These are phyloP conservation scores for Temnothorax curvispinosus DNA, from an alignment of 1,140 invertebrate genomes.

Conservation along the genomic window DNA sequence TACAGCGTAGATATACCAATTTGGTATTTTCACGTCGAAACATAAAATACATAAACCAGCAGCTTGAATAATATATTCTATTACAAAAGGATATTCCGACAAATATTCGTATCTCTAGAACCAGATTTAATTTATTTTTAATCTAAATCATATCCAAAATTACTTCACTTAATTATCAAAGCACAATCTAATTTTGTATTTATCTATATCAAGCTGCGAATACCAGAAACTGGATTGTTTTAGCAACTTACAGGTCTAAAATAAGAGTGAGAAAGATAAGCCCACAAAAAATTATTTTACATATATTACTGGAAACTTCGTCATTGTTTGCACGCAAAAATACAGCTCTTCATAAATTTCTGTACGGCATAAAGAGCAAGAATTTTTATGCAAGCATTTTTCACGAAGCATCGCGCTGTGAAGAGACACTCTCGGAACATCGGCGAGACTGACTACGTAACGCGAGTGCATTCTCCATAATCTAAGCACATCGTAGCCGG, in stretches of 20 bases:
- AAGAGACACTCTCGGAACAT: conserved; percentile 40
- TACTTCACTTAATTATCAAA: not conserved
- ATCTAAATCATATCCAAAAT: not conserved
- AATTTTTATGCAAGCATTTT: conserved; percentile 50
- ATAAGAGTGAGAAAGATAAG: not conserved
- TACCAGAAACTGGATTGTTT: not conserved
- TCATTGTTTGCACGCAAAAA: conserved; percentile 20
- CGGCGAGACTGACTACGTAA: conserved; percentile 48
- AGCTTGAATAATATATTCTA: not conserved
- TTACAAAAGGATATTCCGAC: not conserved
- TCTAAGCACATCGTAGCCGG: conserved; percentile 56
- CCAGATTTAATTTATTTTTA: not conserved
- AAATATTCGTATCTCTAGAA: not conserved
- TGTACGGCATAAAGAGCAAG: conserved; percentile 1
- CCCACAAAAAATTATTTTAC: not conserved
- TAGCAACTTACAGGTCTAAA: not conserved
- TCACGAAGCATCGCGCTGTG: conserved; percentile 13
- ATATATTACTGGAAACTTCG: not conserved
- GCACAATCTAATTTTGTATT: not conserved
- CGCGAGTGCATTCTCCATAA: conserved; percentile 58
- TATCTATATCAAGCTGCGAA: not conserved
- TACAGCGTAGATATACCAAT: not conserved
- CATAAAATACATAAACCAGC: not conserved
- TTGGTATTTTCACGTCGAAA: not conserved
- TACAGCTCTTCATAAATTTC: not conserved